Percentiles rank a stretch among this genome's conserved stretches.
Conservation (phyloP, 2,113 vertebrate species). For the Pseudorasbora parva region DNA sequence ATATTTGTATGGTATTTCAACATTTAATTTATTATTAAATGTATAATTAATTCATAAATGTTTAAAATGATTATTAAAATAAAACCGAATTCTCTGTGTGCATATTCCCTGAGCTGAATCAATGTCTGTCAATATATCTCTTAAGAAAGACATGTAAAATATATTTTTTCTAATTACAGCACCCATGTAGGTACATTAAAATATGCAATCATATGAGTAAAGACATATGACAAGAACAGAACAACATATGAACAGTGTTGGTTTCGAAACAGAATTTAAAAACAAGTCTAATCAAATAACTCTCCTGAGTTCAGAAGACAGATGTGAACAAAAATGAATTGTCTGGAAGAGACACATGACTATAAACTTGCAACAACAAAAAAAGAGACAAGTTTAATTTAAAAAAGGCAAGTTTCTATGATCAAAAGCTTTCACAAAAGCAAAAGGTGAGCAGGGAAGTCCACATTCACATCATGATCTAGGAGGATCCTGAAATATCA, state of each 20-base stretch:
- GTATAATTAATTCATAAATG: neutral
- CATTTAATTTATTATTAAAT: neutral
- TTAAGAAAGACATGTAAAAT: neutral
- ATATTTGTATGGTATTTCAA: neutral
- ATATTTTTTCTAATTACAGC: neutral
- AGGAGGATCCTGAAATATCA: neutral
- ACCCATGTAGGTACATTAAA: neutral
- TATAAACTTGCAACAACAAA: too few species aligned
- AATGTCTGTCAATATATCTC: neutral
- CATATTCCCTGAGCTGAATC: neutral
- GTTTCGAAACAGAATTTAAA: neutral
- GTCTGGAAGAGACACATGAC: neutral
- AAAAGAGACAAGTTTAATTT: too few species aligned
- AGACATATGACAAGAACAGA: neutral
- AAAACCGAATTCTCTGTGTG: neutral
- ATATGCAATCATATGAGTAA: neutral
- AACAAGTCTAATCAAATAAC: neutral
- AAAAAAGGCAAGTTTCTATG: neutral
- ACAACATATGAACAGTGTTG: neutral
- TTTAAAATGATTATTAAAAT: neutral
- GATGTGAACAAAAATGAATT: too few species aligned
- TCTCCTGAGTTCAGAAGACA: neutral
- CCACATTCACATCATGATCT: conserved; percentile 3
- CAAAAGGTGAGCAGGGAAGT: neutral
- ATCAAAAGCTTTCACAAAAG: neutral